A percentile compares a stretch with the other conserved stretches of the same genome.
Evolutionary conservation across 2,888 invertebrate genomes (phyloP).

Genomic region (Tetheella fluctuosa): DNA sequence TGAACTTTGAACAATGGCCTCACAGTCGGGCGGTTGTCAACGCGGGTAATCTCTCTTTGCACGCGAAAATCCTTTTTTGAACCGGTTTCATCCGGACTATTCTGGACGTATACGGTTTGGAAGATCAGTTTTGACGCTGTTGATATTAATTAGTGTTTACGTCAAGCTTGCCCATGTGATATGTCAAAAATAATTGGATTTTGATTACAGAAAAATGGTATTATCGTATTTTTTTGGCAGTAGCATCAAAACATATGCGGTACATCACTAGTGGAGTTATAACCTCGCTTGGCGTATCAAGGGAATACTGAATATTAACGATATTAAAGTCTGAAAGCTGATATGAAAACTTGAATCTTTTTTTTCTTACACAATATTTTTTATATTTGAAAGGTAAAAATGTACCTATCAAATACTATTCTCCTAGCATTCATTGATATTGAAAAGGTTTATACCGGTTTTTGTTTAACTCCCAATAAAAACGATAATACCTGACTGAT

Average conservation of each 20-base stretch:
- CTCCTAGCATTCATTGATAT: no score
- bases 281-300: not conserved
- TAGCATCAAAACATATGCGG: not conserved
- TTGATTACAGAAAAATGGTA: not conserved
- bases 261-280: not conserved
- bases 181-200: not conserved
- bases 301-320: not conserved
- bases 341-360: not conserved
- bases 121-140: not conserved
- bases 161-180: not conserved
- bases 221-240: not conserved
- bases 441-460: no score
- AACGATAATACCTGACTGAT: no score
- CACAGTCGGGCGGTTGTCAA: conserved; percentile 54
- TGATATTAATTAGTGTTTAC: not conserved
- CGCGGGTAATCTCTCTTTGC: conserved; percentile 56
- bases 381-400: not conserved
- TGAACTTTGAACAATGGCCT: conserved; percentile 58
- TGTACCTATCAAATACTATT: no score
- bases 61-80: conserved; percentile 42
- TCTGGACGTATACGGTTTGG: conserved; percentile 41
- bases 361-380: not conserved
- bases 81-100: conserved; percentile 35
- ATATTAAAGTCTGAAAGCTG: not conserved
- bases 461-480: no score